A percentile compares a stretch with the other conserved stretches of the same genome.
Evolutionary conservation across 2,113 vertebrate species (phyloP).

Genomic region (Neogale vison): DNA sequence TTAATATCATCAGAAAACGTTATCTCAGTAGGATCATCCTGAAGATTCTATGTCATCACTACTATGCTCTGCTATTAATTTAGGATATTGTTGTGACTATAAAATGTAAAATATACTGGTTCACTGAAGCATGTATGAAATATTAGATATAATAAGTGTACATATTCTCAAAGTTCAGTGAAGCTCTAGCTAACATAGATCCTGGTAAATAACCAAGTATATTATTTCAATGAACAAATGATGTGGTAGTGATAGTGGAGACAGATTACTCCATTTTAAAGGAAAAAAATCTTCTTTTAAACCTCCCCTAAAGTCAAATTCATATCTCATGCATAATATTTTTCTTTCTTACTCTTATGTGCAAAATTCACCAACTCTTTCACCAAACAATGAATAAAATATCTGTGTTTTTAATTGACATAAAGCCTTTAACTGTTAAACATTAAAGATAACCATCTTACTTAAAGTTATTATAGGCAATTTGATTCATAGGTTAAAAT

Average conservation of each 20-base stretch:
- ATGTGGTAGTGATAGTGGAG: not conserved
- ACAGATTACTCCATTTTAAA: not conserved
- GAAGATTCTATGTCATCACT: not conserved
- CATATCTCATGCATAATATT: not conserved
- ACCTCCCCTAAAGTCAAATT: not conserved
- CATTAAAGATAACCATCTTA: not conserved
- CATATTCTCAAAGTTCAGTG: not conserved
- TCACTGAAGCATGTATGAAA: not conserved
- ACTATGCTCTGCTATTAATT: not conserved
- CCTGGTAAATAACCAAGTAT: not conserved
- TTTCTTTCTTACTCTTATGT: not conserved
- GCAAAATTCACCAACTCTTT: conserved; percentile 1
- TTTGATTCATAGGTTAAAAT: not conserved
- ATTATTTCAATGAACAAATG: not conserved
- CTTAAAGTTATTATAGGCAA: not conserved
- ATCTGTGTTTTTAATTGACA: not conserved
- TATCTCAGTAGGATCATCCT: not conserved
- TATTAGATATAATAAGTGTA: not conserved
- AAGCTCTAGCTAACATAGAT: not conserved
- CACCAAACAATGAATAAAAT: not conserved
- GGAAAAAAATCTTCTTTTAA: not conserved
- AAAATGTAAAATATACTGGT: not conserved
- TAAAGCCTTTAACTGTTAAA: not conserved
- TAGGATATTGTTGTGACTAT: not conserved
- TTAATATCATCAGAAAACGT: not conserved